These are phyloP conservation scores for Dicycla oo DNA, from an alignment of 2,888 invertebrate species.

Conservation along the genomic window DNA sequence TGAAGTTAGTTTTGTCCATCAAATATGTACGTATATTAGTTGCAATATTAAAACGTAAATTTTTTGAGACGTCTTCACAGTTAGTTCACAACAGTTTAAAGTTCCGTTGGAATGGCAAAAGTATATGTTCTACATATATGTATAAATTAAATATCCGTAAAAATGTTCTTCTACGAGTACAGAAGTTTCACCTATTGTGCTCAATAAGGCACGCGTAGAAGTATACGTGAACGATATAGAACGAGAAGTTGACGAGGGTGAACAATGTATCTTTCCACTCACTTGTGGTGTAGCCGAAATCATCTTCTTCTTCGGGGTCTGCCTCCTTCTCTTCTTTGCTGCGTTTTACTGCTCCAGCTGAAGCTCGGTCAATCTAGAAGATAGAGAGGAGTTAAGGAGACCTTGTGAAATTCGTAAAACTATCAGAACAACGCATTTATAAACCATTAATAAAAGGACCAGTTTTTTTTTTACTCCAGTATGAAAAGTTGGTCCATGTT, in stretches of 20 bases:
- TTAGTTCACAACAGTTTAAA: neutral
- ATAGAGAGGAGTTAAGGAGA: slow-evolving; percentile 27
- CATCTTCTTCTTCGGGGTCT: slow-evolving; percentile 96
- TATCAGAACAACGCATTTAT: neutral
- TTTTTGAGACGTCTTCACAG: too few relatives aligned
- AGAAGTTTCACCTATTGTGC: slow-evolving; percentile 66
- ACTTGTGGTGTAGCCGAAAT: slow-evolving; percentile 98
- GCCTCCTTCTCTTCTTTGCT: slow-evolving; percentile 94
- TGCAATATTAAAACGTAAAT: neutral
- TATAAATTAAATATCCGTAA: neutral
- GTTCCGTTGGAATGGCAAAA: neutral
- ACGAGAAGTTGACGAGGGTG: slow-evolving; percentile 81
- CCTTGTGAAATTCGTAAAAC: neutral
- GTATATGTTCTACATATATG: neutral
- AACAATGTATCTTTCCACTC: slow-evolving; percentile 92
- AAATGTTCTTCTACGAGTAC: neutral
- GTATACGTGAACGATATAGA: slow-evolving; percentile 85
- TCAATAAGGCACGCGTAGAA: slow-evolving; percentile 84
- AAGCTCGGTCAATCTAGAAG: slow-evolving; percentile 95
- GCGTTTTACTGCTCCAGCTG: slow-evolving; percentile 95
- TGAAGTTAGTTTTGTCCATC: neutral
- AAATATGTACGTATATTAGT: neutral
- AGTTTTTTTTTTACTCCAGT: neutral
- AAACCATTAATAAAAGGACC: neutral
- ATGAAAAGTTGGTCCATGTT: neutral